phyloP scores from a whole-genome alignment of 2,113 vertebrate species.

The Myotis davidii region DNA sequence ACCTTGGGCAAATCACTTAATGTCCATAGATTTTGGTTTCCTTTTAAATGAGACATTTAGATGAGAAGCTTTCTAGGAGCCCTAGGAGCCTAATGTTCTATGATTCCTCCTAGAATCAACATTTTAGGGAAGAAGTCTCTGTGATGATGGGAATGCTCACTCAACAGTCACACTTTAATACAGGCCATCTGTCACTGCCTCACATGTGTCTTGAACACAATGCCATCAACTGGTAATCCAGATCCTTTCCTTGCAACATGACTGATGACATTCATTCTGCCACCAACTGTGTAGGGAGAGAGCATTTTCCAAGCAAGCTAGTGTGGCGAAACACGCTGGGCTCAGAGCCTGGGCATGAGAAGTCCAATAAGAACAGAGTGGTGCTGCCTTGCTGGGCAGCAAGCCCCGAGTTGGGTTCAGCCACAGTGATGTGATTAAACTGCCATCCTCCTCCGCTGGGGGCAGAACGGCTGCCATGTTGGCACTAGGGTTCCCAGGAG shows the following conservation, averaged over 20 bases:
- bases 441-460: background rate
- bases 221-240: conserved; percentile 32
- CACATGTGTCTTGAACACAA: conserved; percentile 7
- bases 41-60: conserved; percentile 21
- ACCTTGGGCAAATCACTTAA: background rate
- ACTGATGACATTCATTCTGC: background rate
- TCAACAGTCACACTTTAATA: background rate
- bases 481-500: background rate
- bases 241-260: background rate
- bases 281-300: background rate
- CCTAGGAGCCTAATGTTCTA: background rate
- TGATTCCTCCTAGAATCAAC: conserved; percentile 37
- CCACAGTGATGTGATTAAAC: accelerated
- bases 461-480: background rate
- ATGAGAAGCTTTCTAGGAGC: background rate
- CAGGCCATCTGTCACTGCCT: conserved; percentile 64
- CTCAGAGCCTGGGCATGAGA: background rate
- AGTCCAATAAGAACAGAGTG: background rate
- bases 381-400: background rate
- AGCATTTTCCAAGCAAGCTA: background rate
- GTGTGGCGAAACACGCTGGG: background rate
- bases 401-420: background rate
- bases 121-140: background rate
- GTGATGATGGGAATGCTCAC: background rate
- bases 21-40: background rate